Evolutionary conservation across 2,113 vertebrate species (phyloP).

Genomic region (Callipepla squamata): DNA sequence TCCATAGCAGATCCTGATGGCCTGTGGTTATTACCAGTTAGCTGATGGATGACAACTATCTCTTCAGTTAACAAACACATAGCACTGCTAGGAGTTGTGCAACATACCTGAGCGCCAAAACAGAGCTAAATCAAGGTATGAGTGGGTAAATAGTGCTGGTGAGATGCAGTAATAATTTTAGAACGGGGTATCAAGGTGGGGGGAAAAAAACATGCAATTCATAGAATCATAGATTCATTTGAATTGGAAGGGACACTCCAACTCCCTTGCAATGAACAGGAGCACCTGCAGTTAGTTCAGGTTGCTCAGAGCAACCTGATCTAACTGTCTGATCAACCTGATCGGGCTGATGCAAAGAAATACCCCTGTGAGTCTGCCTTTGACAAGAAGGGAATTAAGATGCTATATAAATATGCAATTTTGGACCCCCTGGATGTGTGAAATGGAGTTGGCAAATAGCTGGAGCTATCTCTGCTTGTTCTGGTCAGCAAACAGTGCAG

Average conservation of each 20-base stretch:
- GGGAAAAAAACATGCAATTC: background rate
- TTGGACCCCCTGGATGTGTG: background rate
- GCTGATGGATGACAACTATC: background rate
- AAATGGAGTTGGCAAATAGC: background rate
- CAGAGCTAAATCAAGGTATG: background rate
- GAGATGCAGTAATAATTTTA: background rate
- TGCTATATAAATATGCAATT: background rate
- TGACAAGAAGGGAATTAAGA: background rate
- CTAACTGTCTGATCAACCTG: no score
- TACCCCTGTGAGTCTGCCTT: background rate
- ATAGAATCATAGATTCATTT: background rate
- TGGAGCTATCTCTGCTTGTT: background rate
- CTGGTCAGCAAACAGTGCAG: slow-evolving; percentile 19
- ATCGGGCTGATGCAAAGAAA: background rate
- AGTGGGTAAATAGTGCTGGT: background rate
- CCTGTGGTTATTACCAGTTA: background rate
- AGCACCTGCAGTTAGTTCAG: no score
- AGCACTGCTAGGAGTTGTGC: background rate
- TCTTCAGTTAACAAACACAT: background rate
- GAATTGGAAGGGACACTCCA: no score
- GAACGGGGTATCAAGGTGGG: background rate
- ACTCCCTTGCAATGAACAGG: no score
- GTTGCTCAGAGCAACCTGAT: no score
- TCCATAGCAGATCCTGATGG: background rate
- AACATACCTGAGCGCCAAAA: background rate